Base-by-base conservation (phyloP, 2,113 vertebrate species). In the Seriola quinqueradiata region DNA sequence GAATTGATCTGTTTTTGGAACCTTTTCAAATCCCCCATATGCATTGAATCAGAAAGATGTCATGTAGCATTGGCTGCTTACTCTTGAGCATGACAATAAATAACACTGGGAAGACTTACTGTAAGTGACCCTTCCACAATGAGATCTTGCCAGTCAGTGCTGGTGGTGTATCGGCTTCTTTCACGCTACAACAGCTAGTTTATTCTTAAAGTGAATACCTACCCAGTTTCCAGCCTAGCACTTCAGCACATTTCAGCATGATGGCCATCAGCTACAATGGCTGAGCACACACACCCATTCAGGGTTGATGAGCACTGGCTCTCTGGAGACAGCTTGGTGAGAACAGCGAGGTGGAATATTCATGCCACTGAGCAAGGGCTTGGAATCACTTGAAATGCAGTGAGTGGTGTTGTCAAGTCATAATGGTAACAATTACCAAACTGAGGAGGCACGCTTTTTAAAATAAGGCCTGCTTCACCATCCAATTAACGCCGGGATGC, bases 291-390 rank as follows among this genome's bases (percentile, higher is more conserved):
- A 83, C 71, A n/a, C 75, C 67, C 82, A 89, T 89, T 90, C 86
- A 86, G 89, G 85, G 82, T 79, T 77, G 90, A 92, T 90, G 90
- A 92, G 83, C 89, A 34, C 78, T 50, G 69, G 52, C 70, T 92
- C 92, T 90, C 92, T 6, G 74, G 92, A 90, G 93, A 92, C 90
- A 86, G 83, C 77, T 86, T 67, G 83, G 77, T 75, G 84, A 86
- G 87, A 90, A 92, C 90, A 91, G 78, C 82, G 91, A 93, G 90
- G 91, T 93, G 92, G 92, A 94, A 94, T 93, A 94, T 93, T 84
- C 85, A 88, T 92, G 92, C 89, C 92, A 92, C 84, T 92, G 90
- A 92, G 82, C 93, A 91, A 75, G 65, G 74, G 76, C 78, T 77
- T 36, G 73, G 82, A 90, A 81, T 82, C 78, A 63, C 81, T 89